Base-by-base conservation (phyloP, 2,888 invertebrate species). In the Drosophila fulvimacula region DNA sequence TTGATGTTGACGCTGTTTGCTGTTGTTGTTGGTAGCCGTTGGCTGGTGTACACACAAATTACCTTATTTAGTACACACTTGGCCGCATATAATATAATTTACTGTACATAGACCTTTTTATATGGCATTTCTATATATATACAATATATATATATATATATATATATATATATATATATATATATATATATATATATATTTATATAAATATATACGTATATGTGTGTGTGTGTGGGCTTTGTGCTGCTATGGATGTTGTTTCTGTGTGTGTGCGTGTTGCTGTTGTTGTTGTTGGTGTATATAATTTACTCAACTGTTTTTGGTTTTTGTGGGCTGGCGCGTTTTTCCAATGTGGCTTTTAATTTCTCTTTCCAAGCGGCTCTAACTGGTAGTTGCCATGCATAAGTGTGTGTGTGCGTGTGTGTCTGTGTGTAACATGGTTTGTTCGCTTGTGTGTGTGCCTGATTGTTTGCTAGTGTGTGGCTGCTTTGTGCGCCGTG, bases 21-120 rank as follows among this genome's bases (percentile, higher is more conserved):
- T 58, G 49, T 34, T 82, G 64, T 53, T 70, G 69, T 63, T 72
- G 77, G 62, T 48, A 52, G 70, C 58, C 74, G 73, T 67, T 64
- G 74, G 76, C 57, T 76, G 88, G 68, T 72, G 63, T 69, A 82
- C 71, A 81, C 89, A 82, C 91, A 91, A 91, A 91, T 90, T 91
- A 91, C 89, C 89, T 84, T 84, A 90, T 90, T 85, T 87, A 84
- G 89, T 84, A 77, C 73, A 78, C 76, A 85, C 82, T 87, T 81
- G 69, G 87, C 71, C 79, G 79, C 83, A 80, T 86, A 90, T 84
- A 85, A 89, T 84, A 89, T 84, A 90, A 90, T 90, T 90, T 90
- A 87, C 83, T 82, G 88, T 88, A 88, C 77, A 89, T 85, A 79
- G 77, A 80, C 82, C 77, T 79, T 85, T 82, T 77, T 89, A 77